Percentiles rank a stretch among this genome's conserved stretches.
Evolutionary conservation across 2,888 invertebrate species (phyloP).

Genomic region (Cetonia aurata): DNA sequence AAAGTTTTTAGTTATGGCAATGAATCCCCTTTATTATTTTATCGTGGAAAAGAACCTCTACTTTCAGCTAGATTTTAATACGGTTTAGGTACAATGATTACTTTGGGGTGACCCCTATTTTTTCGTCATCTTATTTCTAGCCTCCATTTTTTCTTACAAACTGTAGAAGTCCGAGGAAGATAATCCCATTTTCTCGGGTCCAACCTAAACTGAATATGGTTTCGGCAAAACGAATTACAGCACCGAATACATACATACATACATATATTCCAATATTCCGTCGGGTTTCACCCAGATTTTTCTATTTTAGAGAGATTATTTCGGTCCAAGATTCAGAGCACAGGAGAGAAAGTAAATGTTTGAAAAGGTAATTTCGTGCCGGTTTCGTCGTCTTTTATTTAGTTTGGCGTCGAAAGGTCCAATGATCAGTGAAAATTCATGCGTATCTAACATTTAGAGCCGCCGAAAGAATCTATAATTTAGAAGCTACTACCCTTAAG

Average conservation of each 20-base stretch:
- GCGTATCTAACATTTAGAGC: too few species aligned
- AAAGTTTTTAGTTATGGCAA: too few species aligned
- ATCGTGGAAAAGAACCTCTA: too few species aligned
- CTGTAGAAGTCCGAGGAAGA: conserved; percentile 22
- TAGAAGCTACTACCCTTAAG: too few species aligned
- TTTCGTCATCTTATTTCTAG: conserved; percentile 26
- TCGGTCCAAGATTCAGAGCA: not conserved
- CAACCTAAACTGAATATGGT: conserved; percentile 32
- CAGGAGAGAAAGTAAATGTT: not conserved
- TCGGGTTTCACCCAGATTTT: conserved; percentile 20
- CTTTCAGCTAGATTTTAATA: too few species aligned
- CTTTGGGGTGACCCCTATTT: conserved; percentile 1
- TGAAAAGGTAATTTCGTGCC: not conserved
- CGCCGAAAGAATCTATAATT: too few species aligned
- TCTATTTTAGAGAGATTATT: conserved; percentile 21
- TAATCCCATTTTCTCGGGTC: conserved; percentile 34
- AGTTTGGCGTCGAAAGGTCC: not conserved
- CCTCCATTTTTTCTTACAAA: conserved; percentile 18
- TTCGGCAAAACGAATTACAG: conserved; percentile 31
- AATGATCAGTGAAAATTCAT: not conserved
- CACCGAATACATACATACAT: conserved; percentile 7
- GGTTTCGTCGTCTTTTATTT: not conserved
- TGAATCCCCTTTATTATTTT: too few species aligned
- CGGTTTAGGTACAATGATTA: not conserved
- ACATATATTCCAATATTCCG: conserved; percentile 14